Base-by-base conservation (phyloP, 2,888 invertebrate genomes). In the Eumacrocentrus americanus region DNA sequence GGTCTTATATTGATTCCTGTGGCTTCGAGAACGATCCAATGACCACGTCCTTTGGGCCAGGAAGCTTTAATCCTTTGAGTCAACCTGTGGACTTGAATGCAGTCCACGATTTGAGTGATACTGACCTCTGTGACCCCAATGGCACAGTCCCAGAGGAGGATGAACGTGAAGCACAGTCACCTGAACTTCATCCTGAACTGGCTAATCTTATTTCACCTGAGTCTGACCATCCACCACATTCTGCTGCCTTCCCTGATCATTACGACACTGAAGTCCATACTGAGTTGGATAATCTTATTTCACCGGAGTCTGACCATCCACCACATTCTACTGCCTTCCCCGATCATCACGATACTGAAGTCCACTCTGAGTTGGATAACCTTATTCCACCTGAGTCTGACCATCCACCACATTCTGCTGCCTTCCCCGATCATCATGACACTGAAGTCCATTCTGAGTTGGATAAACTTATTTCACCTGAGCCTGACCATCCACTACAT, bases 71-170 rank as follows among this genome's bases (percentile, higher is more conserved):
- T 38, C 66, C 64, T 0, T 76, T 74, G 0, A 71, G 75, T 14
- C 73, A 72, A 20, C 66, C 68, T 2, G 71, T 75, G 2, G 81
- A 86, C 81, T 66, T 85, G 76, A 81, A 82, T 79, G 70, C 83
- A 78, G 69, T 84, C 76, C 77, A 84, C 80, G 74, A 76, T 47
- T 64, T 81, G 6, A 71, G 67, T 23, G 79, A 75, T 14, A 68
- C 65, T 0, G 78, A 79, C 51, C 38, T 74, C 0, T 35, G 66
- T 48, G 55, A 42, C 12, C 67, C 70, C 1, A 55, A 63, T 22
- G 56, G 55, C 9, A 22, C 18, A 7, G 6, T 25, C 7, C 14
- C 35, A 14, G 37, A 37, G 5, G 18, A 48, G n/a, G 57, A 58
- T 4, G 40, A 51, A 1, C 56, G 54, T 2, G 34, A 61, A 42